These are phyloP conservation scores for Trichoplusia ni DNA, from an alignment of 1,140 invertebrate species.

Conservation along the genomic window DNA sequence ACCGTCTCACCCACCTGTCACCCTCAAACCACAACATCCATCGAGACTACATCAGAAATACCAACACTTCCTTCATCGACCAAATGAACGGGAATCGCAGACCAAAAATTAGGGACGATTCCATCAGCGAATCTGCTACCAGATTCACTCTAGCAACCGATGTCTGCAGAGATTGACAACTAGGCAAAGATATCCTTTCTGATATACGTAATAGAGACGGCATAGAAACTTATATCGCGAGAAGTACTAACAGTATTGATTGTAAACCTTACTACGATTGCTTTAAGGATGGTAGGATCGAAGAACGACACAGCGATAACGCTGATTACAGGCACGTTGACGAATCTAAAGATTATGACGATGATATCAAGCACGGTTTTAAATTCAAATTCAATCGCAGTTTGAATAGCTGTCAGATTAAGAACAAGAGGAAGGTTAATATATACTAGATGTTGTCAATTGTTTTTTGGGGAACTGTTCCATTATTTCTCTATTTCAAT, in stretches of 20 bases:
- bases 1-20: conserved; percentile 72
- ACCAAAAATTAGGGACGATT: conserved; percentile 66
- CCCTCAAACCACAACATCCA: conserved; percentile 74
- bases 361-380: conserved; percentile 65
- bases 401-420: conserved; percentile 72
- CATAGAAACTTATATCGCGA: conserved; percentile 60
- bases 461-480: background rate
- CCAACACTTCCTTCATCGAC: conserved; percentile 76
- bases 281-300: conserved; percentile 57
- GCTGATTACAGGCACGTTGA: conserved; percentile 62
- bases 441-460: conserved; percentile 14
- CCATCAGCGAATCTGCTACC: conserved; percentile 72
- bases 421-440: conserved; percentile 56
- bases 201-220: conserved; percentile 56
- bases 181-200: conserved; percentile 56
- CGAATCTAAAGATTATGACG: conserved; percentile 54
- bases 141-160: conserved; percentile 73
- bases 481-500: too few relatives aligned
- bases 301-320: conserved; percentile 68
- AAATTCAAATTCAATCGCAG: conserved; percentile 75
- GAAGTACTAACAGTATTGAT: conserved; percentile 68
- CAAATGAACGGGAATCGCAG: conserved; percentile 72
- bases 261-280: conserved; percentile 74
- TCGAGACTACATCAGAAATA: conserved; percentile 63
- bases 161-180: conserved; percentile 71